phyloP scores from a whole-genome alignment of 1,140 invertebrate genomes.

The Lepidurus packardi region DNA sequence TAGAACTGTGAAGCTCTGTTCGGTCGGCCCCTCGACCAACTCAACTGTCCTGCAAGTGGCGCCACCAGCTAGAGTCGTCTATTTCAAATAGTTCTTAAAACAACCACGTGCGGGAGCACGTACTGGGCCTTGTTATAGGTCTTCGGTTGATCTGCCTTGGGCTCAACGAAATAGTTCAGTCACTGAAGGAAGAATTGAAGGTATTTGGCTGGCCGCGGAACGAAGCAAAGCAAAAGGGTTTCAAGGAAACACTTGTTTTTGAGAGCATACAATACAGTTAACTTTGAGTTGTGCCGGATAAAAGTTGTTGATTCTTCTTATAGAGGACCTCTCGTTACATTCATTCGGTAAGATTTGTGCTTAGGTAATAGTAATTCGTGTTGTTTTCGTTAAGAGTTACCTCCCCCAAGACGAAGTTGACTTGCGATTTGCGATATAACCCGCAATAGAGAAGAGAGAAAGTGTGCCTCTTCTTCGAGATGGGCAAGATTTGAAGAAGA shows the following conservation, averaged over 20 bases:
- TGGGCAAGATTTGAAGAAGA: no score
- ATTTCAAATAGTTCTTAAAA: background rate
- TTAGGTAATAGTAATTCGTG: no score
- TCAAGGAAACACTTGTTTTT: background rate
- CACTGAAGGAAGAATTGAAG: slow-evolving; percentile 10
- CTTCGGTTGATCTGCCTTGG: background rate
- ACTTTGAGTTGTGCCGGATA: background rate
- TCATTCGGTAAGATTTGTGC: no score
- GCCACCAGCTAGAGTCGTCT: background rate
- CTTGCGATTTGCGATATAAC: no score
- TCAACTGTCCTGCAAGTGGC: background rate
- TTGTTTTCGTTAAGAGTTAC: no score
- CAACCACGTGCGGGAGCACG: background rate
- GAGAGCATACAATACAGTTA: background rate
- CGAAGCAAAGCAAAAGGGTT: background rate
- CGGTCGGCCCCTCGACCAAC: background rate
- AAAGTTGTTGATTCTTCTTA: background rate
- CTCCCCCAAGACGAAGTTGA: no score
- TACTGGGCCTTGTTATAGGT: background rate
- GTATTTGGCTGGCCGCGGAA: slow-evolving; percentile 1
- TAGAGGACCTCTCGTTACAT: no score
- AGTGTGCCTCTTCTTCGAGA: no score
- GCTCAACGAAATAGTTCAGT: slow-evolving; percentile 10
- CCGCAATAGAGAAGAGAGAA: no score
- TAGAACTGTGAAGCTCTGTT: background rate